Evolutionary conservation across 2,797 vertebrate species (phyloP), one percentile per base, ranked within the genome.

Genomic region (Remorina albescens): DNA sequence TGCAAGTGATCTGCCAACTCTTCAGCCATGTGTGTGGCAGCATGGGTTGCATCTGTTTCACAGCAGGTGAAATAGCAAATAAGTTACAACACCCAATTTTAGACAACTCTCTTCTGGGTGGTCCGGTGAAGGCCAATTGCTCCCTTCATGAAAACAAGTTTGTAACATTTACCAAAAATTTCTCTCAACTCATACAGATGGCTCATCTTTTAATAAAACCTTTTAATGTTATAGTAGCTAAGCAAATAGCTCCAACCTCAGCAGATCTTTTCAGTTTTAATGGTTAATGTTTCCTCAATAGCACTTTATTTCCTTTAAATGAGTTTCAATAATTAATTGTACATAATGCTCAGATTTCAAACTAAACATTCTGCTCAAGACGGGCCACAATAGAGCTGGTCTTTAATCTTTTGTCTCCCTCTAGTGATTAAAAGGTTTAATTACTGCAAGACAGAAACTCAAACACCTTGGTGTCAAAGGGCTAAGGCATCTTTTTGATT

Each of bases 21-120:
- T 19, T 85, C 68, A 68, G 71, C 79, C 67, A 56, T 75, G 59
- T 68, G 82, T 86, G 85, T 79, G 81, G 70, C 54, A 72, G 71
- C 57, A 53, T 53, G 36, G 42, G 74, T 58, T 74, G 76, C 88
- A 90, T 88, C 86, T 91, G 90, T 71, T 84, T 66, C 76, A 56
- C 87, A 91, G 88, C 91, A 92, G 91, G 90, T 93, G 90, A 92
- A 91, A 89, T 12, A 89, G 78, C 90, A 90, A 58, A 67, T 34
- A 78, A 36, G 58, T 71, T 67, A 64, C 65, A 76, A 60, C 57
- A 75, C 42, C 78, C 81, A 84, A 13, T 78, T 85, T 61, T 90
- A 87, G 85, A 76, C 82, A 84, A 60, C 50, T 65, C 7, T 62
- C 75, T 77, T 76, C 67, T 83, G 88, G 88, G 91, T 92, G 87